Evolutionary conservation across 2,113 vertebrate genomes (phyloP).

Genomic region (Gavialis gangeticus): DNA sequence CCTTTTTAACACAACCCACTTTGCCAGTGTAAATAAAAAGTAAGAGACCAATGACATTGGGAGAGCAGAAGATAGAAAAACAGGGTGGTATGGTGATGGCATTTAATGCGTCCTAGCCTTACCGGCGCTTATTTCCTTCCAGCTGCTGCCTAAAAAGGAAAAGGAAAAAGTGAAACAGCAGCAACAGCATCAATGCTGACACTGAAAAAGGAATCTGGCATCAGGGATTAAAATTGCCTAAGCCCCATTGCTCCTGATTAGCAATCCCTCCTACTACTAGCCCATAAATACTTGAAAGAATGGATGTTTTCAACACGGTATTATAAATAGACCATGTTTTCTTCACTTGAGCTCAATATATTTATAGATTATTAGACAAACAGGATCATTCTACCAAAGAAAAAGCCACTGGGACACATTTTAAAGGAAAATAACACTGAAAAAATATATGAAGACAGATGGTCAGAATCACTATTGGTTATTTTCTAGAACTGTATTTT

Average conservation of each 20-base stretch:
- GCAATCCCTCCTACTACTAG: slow-evolving; percentile 34
- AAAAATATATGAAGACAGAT: slow-evolving; percentile 53
- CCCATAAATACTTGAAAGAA: slow-evolving; percentile 33
- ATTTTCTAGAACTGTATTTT: slow-evolving; percentile 44
- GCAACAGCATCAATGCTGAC: not conserved
- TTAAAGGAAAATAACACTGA: not conserved
- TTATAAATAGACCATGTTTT: slow-evolving; percentile 58
- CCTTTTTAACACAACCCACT: not conserved
- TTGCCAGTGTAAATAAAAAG: slow-evolving; percentile 42
- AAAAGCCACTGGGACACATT: slow-evolving; percentile 54
- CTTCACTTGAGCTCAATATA: slow-evolving; percentile 62
- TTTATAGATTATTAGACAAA: slow-evolving; percentile 72
- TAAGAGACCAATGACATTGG: not conserved
- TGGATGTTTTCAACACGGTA: slow-evolving; percentile 59
- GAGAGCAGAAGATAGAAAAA: slow-evolving; percentile 3
- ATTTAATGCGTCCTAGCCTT: not conserved
- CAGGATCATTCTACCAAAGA: slow-evolving; percentile 57
- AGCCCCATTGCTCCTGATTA: slow-evolving; percentile 54
- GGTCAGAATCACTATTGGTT: slow-evolving; percentile 51
- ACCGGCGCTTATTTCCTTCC: slow-evolving; percentile 26
- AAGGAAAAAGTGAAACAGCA: not conserved
- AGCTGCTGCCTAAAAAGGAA: not conserved
- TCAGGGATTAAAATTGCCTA: slow-evolving; percentile 38
- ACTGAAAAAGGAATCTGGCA: slow-evolving; percentile 55
- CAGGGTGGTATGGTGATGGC: not conserved